Conservation (phyloP, 2,797 vertebrate species). For the Platalea minor region DNA sequence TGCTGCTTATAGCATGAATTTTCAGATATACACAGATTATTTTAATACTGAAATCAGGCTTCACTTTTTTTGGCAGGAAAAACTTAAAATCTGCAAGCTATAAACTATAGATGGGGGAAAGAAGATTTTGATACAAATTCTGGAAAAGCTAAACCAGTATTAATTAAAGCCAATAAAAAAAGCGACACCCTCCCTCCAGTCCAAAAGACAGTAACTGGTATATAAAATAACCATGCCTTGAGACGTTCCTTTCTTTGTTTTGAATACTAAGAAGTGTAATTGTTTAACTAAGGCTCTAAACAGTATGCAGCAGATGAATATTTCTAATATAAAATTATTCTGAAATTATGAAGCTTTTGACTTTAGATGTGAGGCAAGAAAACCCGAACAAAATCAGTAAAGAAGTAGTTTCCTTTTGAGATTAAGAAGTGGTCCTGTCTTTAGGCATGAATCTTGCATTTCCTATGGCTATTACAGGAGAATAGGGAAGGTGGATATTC, state of each 20-base stretch:
- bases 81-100: background rate
- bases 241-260: background rate
- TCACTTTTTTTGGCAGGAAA: background rate
- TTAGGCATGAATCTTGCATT: background rate
- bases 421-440: background rate
- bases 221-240: background rate
- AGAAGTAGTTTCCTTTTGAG: background rate
- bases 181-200: background rate
- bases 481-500: background rate
- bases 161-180: background rate
- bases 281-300: background rate
- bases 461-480: background rate
- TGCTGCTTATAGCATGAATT: background rate
- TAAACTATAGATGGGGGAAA: background rate
- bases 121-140: background rate
- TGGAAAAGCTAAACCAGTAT: background rate
- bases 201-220: background rate
- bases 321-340: background rate
- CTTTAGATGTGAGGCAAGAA: background rate
- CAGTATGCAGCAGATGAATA: background rate
- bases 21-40: background rate
- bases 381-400: background rate
- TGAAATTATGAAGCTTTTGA: background rate
- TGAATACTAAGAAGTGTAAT: background rate
- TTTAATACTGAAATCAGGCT: background rate